A percentile compares a stretch with the other conserved stretches of the same genome.
These are phyloP conservation scores for Sparus aurata DNA, from an alignment of 2,797 vertebrate species.

Conservation along the genomic window DNA sequence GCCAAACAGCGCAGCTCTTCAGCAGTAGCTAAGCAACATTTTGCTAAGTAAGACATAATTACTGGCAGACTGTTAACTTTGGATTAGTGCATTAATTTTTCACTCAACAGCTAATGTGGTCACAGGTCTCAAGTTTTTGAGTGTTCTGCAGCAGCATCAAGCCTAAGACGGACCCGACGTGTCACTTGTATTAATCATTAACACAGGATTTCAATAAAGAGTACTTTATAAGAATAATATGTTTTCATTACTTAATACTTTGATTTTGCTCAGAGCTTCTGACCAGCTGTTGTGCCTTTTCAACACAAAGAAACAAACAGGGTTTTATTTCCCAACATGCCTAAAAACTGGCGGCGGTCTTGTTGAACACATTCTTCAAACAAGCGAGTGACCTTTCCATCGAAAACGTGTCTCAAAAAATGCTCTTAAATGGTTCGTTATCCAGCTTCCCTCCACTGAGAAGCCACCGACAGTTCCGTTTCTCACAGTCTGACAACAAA, in stretches of 20 bases:
- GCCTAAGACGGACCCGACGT: background rate
- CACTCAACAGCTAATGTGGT: slow-evolving; percentile 46
- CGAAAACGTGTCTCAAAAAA: slow-evolving; percentile 1
- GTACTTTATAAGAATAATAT: background rate
- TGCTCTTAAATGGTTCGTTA: slow-evolving; percentile 17
- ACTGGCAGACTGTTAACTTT: slow-evolving; percentile 33
- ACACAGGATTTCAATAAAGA: slow-evolving; percentile 9
- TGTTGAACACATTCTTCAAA: slow-evolving; percentile 4
- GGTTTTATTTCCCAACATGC: background rate
- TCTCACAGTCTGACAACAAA: slow-evolving; percentile 21
- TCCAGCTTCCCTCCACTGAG: background rate
- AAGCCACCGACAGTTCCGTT: background rate
- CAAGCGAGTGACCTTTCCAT: slow-evolving; percentile 45
- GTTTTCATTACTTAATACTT: background rate
- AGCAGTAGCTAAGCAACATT: slow-evolving; percentile 57
- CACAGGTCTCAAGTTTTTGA: background rate
- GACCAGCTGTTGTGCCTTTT: background rate
- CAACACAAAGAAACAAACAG: background rate
- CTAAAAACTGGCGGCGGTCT: background rate
- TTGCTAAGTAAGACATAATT: slow-evolving; percentile 50
- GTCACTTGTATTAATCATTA: background rate
- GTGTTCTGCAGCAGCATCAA: background rate
- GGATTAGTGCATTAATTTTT: slow-evolving; percentile 42
- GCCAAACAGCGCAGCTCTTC: slow-evolving; percentile 51
- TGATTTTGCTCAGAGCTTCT: background rate